Conservation (phyloP, 2,888 invertebrate species). For the Drosophila mulleri region DNA sequence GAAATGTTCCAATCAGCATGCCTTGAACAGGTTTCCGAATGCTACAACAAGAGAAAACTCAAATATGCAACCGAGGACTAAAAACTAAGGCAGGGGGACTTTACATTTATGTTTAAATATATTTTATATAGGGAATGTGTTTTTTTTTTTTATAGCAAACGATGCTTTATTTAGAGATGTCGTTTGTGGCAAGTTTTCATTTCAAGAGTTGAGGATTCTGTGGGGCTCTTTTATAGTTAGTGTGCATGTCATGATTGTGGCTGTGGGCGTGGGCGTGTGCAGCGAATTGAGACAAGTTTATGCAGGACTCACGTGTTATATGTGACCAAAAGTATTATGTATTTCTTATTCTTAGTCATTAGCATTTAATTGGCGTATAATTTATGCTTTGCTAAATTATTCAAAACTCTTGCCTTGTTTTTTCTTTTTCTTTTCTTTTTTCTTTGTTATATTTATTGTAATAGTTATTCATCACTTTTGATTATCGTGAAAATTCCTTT, state of each 20-base stretch:
- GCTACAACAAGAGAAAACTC: slow-evolving; percentile 21
- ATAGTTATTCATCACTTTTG: slow-evolving; percentile 60
- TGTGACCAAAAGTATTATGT: slow-evolving; percentile 72
- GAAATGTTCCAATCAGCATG: slow-evolving; percentile 34
- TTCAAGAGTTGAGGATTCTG: slow-evolving; percentile 15
- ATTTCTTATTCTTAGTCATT: slow-evolving; percentile 48
- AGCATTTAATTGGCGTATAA: slow-evolving; percentile 56
- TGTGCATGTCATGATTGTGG: slow-evolving; percentile 74
- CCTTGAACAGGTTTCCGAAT: slow-evolving; percentile 19
- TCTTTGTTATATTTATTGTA: slow-evolving; percentile 43
- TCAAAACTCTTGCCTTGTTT: slow-evolving; percentile 55
- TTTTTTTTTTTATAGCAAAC: background rate
- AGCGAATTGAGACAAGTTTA: slow-evolving; percentile 76
- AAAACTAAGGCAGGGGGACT: background rate
- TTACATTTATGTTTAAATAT: background rate
- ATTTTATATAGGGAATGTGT: background rate
- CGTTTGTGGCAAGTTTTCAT: slow-evolving; percentile 23
- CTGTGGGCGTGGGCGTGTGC: slow-evolving; percentile 52
- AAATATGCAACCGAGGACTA: slow-evolving; percentile 34
- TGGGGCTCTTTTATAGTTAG: slow-evolving; percentile 32
- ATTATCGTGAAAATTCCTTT: slow-evolving; percentile 73
- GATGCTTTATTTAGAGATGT: slow-evolving; percentile 38
- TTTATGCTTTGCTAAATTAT: slow-evolving; percentile 61
- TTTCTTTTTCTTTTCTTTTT: slow-evolving; percentile 25
- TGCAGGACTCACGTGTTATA: slow-evolving; percentile 76